Conservation (phyloP, 2,113 vertebrate genomes). For the Chamaetylas fuelleborni region DNA sequence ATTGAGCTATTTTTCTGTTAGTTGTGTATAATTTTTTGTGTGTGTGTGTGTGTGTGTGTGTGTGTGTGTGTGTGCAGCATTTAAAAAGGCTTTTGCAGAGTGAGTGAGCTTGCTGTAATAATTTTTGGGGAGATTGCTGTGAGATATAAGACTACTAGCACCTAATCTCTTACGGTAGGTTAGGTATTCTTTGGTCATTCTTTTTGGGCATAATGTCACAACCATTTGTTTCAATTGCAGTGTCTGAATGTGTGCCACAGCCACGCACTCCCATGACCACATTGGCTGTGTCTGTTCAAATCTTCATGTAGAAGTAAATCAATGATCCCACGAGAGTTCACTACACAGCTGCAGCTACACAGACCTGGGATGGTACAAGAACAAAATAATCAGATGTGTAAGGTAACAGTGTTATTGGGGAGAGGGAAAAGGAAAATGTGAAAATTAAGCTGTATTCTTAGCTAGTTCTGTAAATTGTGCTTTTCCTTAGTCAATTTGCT, state of each 20-base stretch:
- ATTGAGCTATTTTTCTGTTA: not conserved
- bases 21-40: not conserved
- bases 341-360: accelerated
- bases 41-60: not conserved
- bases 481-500: not conserved
- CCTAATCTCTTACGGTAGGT: not conserved
- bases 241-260: not conserved
- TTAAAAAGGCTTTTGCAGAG: not conserved
- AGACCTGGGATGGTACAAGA: not conserved
- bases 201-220: not conserved
- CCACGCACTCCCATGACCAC: accelerated
- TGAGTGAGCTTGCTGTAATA: not conserved
- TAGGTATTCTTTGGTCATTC: conserved; percentile 1
- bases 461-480: not conserved
- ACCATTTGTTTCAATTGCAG: not conserved
- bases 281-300: accelerated
- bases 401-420: not conserved
- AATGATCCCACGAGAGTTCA: not conserved
- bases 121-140: not conserved
- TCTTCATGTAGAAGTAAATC: accelerated
- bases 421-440: not conserved
- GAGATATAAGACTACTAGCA: not conserved
- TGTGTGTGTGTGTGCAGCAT: not conserved
- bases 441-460: not conserved
- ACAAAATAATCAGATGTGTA: not conserved